Evolutionary conservation across 1,140 invertebrate species (phyloP).

Genomic region (Sinella curviseta): DNA sequence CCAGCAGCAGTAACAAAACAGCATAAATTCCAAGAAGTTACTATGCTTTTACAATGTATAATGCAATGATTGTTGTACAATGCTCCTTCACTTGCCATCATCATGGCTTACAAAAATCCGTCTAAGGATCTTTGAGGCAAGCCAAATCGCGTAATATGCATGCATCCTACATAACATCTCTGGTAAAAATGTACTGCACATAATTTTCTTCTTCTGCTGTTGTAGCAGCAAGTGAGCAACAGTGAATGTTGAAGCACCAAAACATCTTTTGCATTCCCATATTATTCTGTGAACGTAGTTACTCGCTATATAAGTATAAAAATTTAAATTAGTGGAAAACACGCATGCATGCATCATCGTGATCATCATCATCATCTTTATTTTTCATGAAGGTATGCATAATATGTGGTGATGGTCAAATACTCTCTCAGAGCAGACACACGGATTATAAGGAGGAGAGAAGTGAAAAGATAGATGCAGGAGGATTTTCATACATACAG

Average conservation of each 20-base stretch:
- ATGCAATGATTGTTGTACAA: not conserved
- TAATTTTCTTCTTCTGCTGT: too few relatives aligned
- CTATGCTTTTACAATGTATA: too few relatives aligned
- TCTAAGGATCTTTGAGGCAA: not conserved
- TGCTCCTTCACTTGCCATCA: not conserved
- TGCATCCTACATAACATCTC: not conserved
- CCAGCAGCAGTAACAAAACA: too few relatives aligned
- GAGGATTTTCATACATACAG: too few relatives aligned
- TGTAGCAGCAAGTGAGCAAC: too few relatives aligned
- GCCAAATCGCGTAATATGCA: conserved; percentile 12
- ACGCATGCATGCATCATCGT: not conserved
- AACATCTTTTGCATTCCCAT: too few relatives aligned
- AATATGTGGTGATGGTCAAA: not conserved
- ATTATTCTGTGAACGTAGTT: too few relatives aligned
- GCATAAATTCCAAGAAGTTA: too few relatives aligned
- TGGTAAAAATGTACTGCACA: too few relatives aligned
- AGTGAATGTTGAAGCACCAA: too few relatives aligned
- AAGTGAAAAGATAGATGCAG: too few relatives aligned
- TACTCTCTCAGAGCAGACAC: not conserved
- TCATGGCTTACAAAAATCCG: not conserved
- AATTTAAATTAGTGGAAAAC: conserved; percentile 7
- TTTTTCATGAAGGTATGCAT: not conserved
- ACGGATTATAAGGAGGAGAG: not conserved
- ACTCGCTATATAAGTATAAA: not conserved
- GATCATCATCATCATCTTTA: too few relatives aligned